Percentiles rank a stretch among this genome's conserved stretches.
These are phyloP conservation scores for Turritopsis dohrnii DNA, from an alignment of 30 jellyfish, hydroid and myxozoan species.

Conservation along the genomic window DNA sequence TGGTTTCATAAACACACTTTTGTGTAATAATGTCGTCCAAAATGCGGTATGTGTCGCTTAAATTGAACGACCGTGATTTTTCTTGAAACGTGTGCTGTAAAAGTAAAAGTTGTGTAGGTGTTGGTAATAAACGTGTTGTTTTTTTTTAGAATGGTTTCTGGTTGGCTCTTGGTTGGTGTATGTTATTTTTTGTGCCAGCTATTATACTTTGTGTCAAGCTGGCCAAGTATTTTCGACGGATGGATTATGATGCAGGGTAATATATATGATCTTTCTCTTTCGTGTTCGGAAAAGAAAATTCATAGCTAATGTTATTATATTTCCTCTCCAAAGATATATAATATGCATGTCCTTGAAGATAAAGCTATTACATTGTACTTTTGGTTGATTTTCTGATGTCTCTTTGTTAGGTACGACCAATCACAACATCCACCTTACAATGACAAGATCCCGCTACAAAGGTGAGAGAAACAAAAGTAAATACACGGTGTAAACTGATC, in stretches of 20 bases:
- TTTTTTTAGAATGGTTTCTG: constrained; percentile 92
- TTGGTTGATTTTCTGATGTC: too few relatives aligned
- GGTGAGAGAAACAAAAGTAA: neutral
- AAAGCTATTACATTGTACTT: neutral
- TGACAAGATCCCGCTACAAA: constrained; percentile 4
- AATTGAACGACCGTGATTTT: too few relatives aligned
- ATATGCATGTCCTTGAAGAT: too few relatives aligned
- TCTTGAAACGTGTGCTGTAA: too few relatives aligned
- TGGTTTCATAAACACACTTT: constrained; percentile 46
- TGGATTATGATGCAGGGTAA: constrained; percentile 56
- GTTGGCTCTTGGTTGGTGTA: constrained; percentile 96
- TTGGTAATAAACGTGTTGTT: too few relatives aligned
- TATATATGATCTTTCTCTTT: neutral
- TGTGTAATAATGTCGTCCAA: constrained; percentile 57
- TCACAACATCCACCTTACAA: constrained; percentile 8
- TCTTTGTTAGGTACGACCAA: neutral
- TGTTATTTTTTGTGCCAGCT: constrained; percentile 73
- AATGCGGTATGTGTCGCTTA: constrained; percentile 50
- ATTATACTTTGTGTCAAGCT: constrained; percentile 71
- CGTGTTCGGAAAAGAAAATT: neutral
- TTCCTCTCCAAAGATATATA: too few relatives aligned
- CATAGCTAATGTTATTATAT: too few relatives aligned
- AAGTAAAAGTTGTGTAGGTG: too few relatives aligned
- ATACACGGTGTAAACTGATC: too few relatives aligned
- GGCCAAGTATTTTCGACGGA: constrained; percentile 75